Evolutionary conservation across 2,888 invertebrate genomes (phyloP).

Genomic region (Cyrtodaria siliqua): DNA sequence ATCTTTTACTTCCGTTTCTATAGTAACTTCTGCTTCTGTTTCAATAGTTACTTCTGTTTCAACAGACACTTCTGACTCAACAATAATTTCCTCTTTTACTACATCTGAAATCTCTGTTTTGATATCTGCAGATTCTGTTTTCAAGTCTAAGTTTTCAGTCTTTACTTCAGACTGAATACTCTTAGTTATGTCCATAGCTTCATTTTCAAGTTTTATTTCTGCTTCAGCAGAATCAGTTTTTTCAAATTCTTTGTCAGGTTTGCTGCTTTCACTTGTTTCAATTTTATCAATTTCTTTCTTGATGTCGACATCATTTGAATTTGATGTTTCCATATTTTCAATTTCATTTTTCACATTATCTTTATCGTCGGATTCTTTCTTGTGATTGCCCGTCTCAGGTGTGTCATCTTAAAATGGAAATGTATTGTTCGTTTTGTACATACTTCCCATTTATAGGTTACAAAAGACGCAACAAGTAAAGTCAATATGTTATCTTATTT

Average conservation of each 20-base stretch:
- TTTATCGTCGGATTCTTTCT: constrained; percentile 1
- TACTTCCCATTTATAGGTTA: too few relatives aligned
- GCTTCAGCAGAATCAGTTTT: constrained; percentile 31
- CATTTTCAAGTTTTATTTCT: constrained; percentile 19
- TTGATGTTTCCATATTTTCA: constrained; percentile 11
- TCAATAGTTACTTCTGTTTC: not conserved
- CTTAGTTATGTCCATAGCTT: constrained; percentile 21
- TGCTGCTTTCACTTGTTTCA: constrained; percentile 6
- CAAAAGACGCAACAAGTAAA: too few relatives aligned
- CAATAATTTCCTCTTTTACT: constrained; percentile 86
- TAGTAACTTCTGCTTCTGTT: too few relatives aligned
- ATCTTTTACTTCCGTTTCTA: constrained; percentile 18
- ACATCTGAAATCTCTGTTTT: constrained; percentile 12
- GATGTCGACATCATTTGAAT: constrained; percentile 18
- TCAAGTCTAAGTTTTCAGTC: constrained; percentile 36
- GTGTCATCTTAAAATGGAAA: not conserved
- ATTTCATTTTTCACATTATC: constrained; percentile 21
- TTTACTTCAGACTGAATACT: constrained; percentile 33
- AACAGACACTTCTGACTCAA: constrained; percentile 54
- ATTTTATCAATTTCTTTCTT: constrained; percentile 26
- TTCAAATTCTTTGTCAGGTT: constrained; percentile 12
- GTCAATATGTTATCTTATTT: too few relatives aligned
- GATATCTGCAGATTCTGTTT: constrained; percentile 1
- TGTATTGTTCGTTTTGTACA: too few relatives aligned
- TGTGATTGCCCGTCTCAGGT: not conserved